A percentile compares a stretch with the other conserved stretches of the same genome.
phyloP scores from a whole-genome alignment of 2,797 vertebrate genomes.

The Acrossocheilus fasciatus region DNA sequence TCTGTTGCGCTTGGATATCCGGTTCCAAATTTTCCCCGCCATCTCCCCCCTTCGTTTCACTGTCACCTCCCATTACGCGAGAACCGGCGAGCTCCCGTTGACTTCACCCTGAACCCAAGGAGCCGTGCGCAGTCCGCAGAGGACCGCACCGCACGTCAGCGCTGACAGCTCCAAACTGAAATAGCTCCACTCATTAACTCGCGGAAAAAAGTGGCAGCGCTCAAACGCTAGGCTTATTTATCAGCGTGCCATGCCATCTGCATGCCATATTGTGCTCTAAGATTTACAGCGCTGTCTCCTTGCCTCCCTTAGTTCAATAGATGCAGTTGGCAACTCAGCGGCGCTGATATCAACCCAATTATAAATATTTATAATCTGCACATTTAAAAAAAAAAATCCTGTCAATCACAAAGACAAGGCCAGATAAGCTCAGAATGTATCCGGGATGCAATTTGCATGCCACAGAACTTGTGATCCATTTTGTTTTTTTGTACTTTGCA shows the following conservation, averaged over 20 bases:
- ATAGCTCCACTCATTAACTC: constrained; percentile 67
- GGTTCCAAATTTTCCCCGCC: constrained; percentile 47
- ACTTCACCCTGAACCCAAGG: constrained; percentile 66
- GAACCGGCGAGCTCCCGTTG: constrained; percentile 49
- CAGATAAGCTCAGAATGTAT: constrained; percentile 77
- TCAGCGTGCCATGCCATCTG: constrained; percentile 59
- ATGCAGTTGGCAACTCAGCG: constrained; percentile 78
- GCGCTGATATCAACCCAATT: constrained; percentile 83
- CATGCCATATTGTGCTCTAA: constrained; percentile 65
- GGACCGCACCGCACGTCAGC: constrained; percentile 59
- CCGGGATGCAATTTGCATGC: constrained; percentile 82
- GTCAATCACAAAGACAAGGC: constrained; percentile 80
- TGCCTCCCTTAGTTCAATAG: constrained; percentile 72
- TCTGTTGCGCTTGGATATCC: constrained; percentile 63
- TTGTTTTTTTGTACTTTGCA: constrained; percentile 79
- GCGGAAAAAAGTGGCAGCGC: constrained; percentile 55
- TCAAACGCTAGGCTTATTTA: constrained; percentile 67
- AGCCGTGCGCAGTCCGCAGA: constrained; percentile 55
- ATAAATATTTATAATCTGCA: constrained; percentile 87
- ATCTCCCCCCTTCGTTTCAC: constrained; percentile 43
- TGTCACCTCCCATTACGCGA: constrained; percentile 66
- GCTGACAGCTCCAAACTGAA: constrained; percentile 66
- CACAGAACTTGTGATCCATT: constrained; percentile 78
- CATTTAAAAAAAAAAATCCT: constrained; percentile 78
- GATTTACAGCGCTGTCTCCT: constrained; percentile 63